Conservation (phyloP, 2,888 invertebrate species). For the Drosophila vallismaia region DNA sequence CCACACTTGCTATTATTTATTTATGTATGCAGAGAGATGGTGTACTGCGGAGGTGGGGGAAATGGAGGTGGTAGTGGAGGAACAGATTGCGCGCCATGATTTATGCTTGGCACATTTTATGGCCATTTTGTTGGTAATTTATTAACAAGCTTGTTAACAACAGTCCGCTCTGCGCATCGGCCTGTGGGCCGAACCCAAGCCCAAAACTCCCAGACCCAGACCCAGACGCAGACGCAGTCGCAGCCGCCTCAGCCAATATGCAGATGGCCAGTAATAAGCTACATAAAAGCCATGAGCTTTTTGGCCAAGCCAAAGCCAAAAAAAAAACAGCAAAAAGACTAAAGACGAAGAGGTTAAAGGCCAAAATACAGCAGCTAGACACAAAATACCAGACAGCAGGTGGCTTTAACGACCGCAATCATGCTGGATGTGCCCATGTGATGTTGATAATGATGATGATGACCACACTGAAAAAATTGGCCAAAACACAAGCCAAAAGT, state of each 20-base stretch:
- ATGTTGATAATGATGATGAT: slow-evolving; percentile 43
- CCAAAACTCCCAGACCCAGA: slow-evolving; percentile 33
- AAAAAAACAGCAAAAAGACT: slow-evolving; percentile 9
- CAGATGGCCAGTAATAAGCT: slow-evolving; percentile 19
- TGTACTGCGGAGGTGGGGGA: slow-evolving; percentile 1
- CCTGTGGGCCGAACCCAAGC: slow-evolving; percentile 34
- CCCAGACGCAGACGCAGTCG: not conserved
- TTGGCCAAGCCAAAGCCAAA: slow-evolving; percentile 35
- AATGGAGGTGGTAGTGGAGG: slow-evolving; percentile 18
- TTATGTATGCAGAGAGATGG: slow-evolving; percentile 63
- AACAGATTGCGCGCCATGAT: slow-evolving; percentile 69
- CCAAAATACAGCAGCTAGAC: slow-evolving; percentile 61
- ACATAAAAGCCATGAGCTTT: slow-evolving; percentile 23
- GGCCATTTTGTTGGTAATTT: slow-evolving; percentile 79
- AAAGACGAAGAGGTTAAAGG: slow-evolving; percentile 67
- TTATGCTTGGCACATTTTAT: slow-evolving; percentile 78
- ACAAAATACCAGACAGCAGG: slow-evolving; percentile 58
- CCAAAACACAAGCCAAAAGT: too few relatives aligned
- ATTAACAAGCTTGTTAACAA: slow-evolving; percentile 80
- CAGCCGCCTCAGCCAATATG: slow-evolving; percentile 10
- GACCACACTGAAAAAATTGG: slow-evolving; percentile 19
- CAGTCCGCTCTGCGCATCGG: slow-evolving; percentile 50
- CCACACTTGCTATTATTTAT: slow-evolving; percentile 75
- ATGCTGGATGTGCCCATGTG: slow-evolving; percentile 40
- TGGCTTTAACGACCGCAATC: slow-evolving; percentile 59